Conservation (phyloP, 2,113 vertebrate species). For the Spheniscus mendiculus region DNA sequence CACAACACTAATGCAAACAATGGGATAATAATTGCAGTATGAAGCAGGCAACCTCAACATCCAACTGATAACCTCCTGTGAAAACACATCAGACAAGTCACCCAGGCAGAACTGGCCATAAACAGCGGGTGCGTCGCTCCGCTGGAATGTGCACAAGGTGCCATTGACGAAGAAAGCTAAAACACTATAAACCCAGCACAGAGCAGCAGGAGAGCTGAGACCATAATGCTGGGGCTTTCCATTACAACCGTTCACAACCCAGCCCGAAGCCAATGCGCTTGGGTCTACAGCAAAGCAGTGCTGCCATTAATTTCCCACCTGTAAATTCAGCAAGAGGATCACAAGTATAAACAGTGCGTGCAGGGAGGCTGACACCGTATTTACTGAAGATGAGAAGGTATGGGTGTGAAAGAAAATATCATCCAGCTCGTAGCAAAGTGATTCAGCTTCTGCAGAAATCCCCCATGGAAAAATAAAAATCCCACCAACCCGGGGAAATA, state of each 20-base stretch:
- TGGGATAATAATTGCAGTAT: background rate
- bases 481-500: background rate
- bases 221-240: background rate
- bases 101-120: background rate
- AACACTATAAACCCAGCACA: background rate
- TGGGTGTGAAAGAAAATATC: background rate
- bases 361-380: background rate
- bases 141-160: background rate
- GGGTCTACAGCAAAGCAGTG: background rate
- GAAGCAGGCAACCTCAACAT: background rate
- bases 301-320: background rate
- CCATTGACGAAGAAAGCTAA: background rate
- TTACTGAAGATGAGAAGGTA: background rate
- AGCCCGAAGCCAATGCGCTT: background rate
- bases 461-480: background rate
- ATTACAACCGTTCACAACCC: background rate
- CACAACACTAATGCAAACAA: fast-evolving
- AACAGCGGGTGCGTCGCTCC: background rate
- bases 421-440: background rate
- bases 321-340: background rate
- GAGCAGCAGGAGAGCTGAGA: background rate
- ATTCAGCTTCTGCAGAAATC: background rate
- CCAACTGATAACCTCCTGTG: background rate
- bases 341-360: background rate
- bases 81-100: background rate